phyloP scores from a whole-genome alignment of 1,140 invertebrate genomes.

The Phocides pigmalion region DNA sequence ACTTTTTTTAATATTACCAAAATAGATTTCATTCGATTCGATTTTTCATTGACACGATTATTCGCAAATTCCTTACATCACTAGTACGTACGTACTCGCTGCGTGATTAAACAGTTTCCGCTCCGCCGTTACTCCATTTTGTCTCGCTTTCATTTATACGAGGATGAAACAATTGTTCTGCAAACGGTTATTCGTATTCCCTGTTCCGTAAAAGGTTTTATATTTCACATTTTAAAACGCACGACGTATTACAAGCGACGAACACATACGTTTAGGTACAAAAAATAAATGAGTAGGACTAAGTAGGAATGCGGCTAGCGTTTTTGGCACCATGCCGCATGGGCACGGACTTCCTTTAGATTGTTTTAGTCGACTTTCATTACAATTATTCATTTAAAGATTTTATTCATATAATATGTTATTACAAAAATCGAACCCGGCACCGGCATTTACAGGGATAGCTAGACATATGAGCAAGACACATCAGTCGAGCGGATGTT shows the following conservation, averaged over 20 bases:
- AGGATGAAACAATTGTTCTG: conserved; percentile 33
- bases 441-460: too few species aligned
- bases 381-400: too few species aligned
- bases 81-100: conserved; percentile 41
- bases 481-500: too few species aligned
- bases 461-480: too few species aligned
- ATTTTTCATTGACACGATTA: not conserved
- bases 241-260: conserved; percentile 10
- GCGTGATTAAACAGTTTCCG: conserved; percentile 73
- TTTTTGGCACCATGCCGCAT: too few species aligned
- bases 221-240: conserved; percentile 46
- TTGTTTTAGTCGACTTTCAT: too few species aligned
- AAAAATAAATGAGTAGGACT: too few species aligned
- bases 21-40: not conserved
- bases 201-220: conserved; percentile 22
- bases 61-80: not conserved
- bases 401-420: too few species aligned
- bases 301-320: too few species aligned
- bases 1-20: too few species aligned
- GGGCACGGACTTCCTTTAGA: too few species aligned
- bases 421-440: too few species aligned
- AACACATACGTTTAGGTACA: not conserved
- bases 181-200: conserved; percentile 22
- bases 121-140: conserved; percentile 54
- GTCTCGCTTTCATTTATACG: conserved; percentile 34